Evolutionary conservation across 2,888 invertebrate genomes (phyloP), one percentile per base, ranked within the genome.

Genomic region (Spilarctia lutea): DNA sequence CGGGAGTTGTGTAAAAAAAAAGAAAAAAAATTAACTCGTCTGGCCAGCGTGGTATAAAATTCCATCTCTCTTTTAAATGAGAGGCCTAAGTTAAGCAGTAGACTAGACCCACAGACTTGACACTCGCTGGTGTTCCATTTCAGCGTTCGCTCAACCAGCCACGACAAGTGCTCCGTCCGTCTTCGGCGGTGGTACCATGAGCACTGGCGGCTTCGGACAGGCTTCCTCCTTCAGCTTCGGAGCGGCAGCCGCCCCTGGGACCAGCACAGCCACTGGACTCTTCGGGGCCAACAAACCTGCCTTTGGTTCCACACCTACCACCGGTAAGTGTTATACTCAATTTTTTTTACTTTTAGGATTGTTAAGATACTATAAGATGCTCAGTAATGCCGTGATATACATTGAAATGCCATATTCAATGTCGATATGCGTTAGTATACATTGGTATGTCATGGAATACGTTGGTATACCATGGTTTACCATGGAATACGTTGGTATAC

Each of bases 131-230:
- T 56, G 11, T n/a, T 56, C n/a, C 3, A 11, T 56, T 87, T 94
- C 96, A 75, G 96, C 96, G 0, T 96, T 96, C 85, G 94, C 95
- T 4, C 92, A 94, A 74, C 93, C 97, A 1, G 94, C 96, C 80
- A 95, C 97, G 66, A 91, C 97, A 77, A 96, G 96, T 52, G 96
- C 96, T 0, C 95, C 96, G 2, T 95, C 96, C 69, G 95, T 98
- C 60, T 97, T 98, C 92, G 97, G 97, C 0, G 93, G 96, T 96
- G 72, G 96, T 94, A 81, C 93, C 92, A 71, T 96, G 93, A 94
- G 96, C 30, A 94, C 96, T 24, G 84, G 84, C 8, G 89, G 87
- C 24, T 97, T 97, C 87, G 97, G 97, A 66, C 94, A 94, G 73
- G 94, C 96, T 90, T 88, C 94, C 18, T 88, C 94, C 0, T 96